These are phyloP conservation scores for Blera fallax DNA, from an alignment of 2,888 invertebrate species.

Conservation along the genomic window DNA sequence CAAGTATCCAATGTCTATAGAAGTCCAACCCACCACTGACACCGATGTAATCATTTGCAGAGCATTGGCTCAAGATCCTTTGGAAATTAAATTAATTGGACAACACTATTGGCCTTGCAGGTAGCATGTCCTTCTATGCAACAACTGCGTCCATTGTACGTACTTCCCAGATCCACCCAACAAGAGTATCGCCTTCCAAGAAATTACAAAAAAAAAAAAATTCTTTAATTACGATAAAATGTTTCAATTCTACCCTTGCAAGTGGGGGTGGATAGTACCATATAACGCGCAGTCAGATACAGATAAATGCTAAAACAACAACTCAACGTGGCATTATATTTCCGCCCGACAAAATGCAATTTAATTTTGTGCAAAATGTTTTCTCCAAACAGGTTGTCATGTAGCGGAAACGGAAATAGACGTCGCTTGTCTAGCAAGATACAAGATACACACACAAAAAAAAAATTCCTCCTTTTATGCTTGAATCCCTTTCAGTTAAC, in stretches of 20 bases:
- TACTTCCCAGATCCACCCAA: neutral
- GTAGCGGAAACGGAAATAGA: conserved; percentile 31
- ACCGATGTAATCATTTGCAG: conserved; percentile 6
- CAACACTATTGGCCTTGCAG: conserved; percentile 16
- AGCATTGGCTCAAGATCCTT: neutral
- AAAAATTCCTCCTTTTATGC: conserved; percentile 16
- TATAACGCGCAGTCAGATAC: conserved; percentile 16
- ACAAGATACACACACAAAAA: neutral
- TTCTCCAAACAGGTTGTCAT: conserved; percentile 52
- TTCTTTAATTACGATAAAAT: conserved; percentile 51
- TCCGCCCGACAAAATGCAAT: conserved; percentile 50
- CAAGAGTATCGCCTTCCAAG: conserved; percentile 4
- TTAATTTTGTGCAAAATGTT: conserved; percentile 51
- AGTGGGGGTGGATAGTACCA: neutral
- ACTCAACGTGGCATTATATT: conserved; percentile 1
- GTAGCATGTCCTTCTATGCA: neutral
- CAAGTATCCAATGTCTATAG: neutral
- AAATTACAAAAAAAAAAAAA: neutral
- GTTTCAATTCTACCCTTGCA: conserved; percentile 49
- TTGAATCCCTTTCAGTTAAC: conserved; percentile 47
- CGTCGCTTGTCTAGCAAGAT: conserved; percentile 22
- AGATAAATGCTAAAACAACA: conserved; percentile 40
- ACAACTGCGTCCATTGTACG: neutral
- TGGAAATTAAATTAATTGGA: conserved; percentile 31
- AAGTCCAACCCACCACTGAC: neutral